A percentile compares a stretch with the other conserved stretches of the same genome.
phyloP scores from a whole-genome alignment of 2,888 invertebrate genomes.

The Acanthoscelides obtectus region DNA sequence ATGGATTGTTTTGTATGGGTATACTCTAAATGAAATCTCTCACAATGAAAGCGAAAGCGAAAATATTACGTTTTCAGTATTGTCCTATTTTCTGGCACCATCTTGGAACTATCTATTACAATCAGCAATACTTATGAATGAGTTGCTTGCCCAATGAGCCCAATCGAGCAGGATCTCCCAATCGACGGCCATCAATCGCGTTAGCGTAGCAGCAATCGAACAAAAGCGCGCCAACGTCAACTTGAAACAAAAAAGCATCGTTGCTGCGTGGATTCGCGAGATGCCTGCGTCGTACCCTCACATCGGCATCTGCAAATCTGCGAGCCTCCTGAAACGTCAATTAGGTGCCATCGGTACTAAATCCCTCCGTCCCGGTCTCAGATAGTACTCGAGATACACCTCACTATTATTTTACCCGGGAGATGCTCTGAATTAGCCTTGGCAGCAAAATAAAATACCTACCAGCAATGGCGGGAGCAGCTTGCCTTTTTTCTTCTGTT shows the following conservation, averaged over 20 bases:
- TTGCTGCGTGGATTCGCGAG: background rate
- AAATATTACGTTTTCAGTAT: too few relatives aligned
- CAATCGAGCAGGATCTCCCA: too few relatives aligned
- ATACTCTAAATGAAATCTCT: too few relatives aligned
- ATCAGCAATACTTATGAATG: too few relatives aligned
- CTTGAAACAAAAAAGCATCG: background rate
- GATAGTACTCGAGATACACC: conserved; percentile 42
- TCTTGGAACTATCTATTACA: too few relatives aligned
- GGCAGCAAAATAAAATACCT: conserved; percentile 48
- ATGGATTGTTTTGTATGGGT: too few relatives aligned
- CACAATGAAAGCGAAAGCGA: too few relatives aligned
- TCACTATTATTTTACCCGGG: conserved; percentile 44
- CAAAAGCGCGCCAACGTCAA: too few relatives aligned
- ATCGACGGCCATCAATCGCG: too few relatives aligned
- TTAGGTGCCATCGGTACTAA: conserved; percentile 40
- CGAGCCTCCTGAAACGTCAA: conserved; percentile 19
- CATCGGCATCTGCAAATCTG: background rate
- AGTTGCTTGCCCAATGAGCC: too few relatives aligned
- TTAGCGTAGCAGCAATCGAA: too few relatives aligned
- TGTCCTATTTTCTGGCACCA: too few relatives aligned
- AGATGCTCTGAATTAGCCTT: conserved; percentile 45
- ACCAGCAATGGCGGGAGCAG: conserved; percentile 28
- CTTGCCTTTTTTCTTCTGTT: conserved; percentile 28
- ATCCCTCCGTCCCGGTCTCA: conserved; percentile 36
- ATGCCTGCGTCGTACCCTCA: background rate